phyloP scores from a whole-genome alignment of 1,140 invertebrate species.

The Lucilia cuprina region DNA sequence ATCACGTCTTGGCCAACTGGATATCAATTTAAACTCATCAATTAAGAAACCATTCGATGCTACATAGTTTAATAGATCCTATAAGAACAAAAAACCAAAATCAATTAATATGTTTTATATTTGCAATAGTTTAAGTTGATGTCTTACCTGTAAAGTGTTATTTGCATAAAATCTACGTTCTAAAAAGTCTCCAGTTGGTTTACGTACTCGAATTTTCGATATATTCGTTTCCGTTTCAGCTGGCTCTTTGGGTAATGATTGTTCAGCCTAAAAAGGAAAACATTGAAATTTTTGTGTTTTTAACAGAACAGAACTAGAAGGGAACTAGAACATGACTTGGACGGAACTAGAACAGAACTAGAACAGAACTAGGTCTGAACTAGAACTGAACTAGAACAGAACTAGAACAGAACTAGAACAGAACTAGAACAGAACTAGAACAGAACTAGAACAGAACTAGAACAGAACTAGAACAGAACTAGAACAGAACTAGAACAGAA shows the following conservation, averaged over 20 bases:
- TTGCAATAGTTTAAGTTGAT: not conserved
- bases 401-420: too few species aligned
- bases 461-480: too few species aligned
- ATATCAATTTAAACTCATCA: conserved; percentile 89
- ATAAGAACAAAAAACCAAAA: conserved; percentile 54
- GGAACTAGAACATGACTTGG: too few species aligned
- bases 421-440: too few species aligned
- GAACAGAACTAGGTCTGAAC: too few species aligned
- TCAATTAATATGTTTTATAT: not conserved
- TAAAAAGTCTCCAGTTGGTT: conserved; percentile 76
- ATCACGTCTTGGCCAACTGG: conserved; percentile 91
- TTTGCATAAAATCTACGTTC: conserved; percentile 76
- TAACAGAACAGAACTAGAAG: too few species aligned
- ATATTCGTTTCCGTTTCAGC: conserved; percentile 66
- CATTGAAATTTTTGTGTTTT: not conserved
- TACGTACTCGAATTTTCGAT: conserved; percentile 78
- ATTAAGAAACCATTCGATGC: conserved; percentile 85
- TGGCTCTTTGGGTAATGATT: conserved; percentile 72
- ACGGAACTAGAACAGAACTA: too few species aligned
- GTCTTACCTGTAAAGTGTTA: conserved; percentile 71
- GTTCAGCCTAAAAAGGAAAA: conserved; percentile 64
- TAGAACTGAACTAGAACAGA: too few species aligned
- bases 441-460: too few species aligned
- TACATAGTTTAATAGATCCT: conserved; percentile 85
- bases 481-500: too few species aligned